Evolutionary conservation across 2,113 vertebrate genomes (phyloP).

Genomic region (Rhodinocichla rosea): DNA sequence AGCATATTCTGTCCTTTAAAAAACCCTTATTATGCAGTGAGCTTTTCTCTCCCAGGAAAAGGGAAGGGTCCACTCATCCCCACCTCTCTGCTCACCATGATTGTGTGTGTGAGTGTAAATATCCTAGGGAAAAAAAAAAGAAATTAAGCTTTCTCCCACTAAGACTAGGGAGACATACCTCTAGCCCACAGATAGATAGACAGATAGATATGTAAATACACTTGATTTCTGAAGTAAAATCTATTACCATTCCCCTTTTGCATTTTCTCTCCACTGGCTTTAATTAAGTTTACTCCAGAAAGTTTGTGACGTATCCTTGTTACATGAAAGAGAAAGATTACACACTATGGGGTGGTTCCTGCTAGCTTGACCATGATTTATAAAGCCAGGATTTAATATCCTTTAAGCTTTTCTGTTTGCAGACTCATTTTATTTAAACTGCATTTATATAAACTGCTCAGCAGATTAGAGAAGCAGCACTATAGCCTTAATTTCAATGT

Average conservation of each 20-base stretch:
- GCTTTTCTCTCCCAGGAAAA: background rate
- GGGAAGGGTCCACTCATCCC: background rate
- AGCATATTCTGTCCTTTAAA: background rate
- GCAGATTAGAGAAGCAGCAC: conserved; percentile 47
- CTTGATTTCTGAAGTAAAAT: background rate
- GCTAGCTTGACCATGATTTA: conserved; percentile 32
- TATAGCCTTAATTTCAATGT: conserved; percentile 57
- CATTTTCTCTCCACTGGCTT: conserved; percentile 36
- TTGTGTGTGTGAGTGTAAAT: background rate
- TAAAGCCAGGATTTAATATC: conserved; percentile 53
- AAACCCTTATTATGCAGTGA: background rate
- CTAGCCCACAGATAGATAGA: background rate
- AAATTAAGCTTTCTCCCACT: background rate
- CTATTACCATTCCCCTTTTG: background rate
- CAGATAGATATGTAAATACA: background rate
- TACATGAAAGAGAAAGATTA: conserved; percentile 50
- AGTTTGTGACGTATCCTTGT: conserved; percentile 46
- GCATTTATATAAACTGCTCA: conserved; percentile 59
- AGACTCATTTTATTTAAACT: conserved; percentile 66
- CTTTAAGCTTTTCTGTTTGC: conserved; percentile 54
- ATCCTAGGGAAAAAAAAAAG: background rate
- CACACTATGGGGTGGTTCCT: conserved; percentile 6
- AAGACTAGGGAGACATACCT: background rate
- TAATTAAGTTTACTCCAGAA: conserved; percentile 58
- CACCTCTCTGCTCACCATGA: background rate